Evolutionary conservation across 2,888 invertebrate genomes (phyloP).

Genomic region (Meliscaeva auricollis): DNA sequence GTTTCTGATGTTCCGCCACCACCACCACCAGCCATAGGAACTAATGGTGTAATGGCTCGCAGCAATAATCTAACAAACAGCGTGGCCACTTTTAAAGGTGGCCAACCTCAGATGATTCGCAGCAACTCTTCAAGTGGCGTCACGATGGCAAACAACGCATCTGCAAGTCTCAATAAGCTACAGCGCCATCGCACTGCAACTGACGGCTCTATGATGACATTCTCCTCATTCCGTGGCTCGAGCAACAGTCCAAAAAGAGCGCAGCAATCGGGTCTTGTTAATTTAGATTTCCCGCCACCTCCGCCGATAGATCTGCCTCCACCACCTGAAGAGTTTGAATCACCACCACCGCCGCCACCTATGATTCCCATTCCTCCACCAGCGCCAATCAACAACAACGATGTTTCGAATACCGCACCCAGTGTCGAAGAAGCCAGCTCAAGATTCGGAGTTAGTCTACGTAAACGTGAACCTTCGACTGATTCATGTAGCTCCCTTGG

Average conservation of each 20-base stretch:
- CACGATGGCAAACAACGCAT: constrained; percentile 87
- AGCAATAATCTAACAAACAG: constrained; percentile 75
- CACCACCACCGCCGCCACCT: constrained; percentile 77
- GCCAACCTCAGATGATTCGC: constrained; percentile 93
- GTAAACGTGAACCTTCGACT: constrained; percentile 87
- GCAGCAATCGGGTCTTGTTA: constrained; percentile 90
- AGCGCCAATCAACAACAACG: constrained; percentile 82
- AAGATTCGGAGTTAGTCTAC: constrained; percentile 89
- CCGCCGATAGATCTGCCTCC: constrained; percentile 92
- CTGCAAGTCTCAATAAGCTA: constrained; percentile 86
- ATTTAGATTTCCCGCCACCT: constrained; percentile 95
- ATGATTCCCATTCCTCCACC: constrained; percentile 79
- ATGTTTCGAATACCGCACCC: constrained; percentile 87
- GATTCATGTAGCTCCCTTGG: constrained; percentile 86
- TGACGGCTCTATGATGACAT: constrained; percentile 85
- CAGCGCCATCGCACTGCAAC: constrained; percentile 85
- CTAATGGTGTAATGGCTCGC: constrained; percentile 66
- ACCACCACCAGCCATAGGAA: constrained; percentile 69
- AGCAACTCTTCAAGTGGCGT: constrained; percentile 95
- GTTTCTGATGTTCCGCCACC: constrained; percentile 76
- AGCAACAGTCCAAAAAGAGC: constrained; percentile 90
- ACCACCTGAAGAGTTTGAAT: constrained; percentile 88
- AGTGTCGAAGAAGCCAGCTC: constrained; percentile 90
- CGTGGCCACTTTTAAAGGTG: constrained; percentile 83
- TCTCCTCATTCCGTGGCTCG: constrained; percentile 85